Evolutionary conservation across 2,797 vertebrate genomes (phyloP), one percentile per base, ranked within the genome.

Genomic region (Melanotaenia trifasciata): DNA sequence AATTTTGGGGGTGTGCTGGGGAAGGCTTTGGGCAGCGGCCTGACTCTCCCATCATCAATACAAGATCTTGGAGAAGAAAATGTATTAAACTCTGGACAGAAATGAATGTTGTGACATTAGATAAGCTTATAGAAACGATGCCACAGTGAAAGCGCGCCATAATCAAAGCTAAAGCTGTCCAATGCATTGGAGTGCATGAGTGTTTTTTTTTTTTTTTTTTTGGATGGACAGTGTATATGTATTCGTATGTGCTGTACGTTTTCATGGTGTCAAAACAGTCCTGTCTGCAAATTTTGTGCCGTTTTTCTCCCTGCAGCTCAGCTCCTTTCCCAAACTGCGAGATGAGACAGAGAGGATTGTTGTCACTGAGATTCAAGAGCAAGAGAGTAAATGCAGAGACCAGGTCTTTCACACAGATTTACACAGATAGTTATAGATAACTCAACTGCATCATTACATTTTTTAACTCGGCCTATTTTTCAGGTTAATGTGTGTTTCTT

Each of bases 341-440:
- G 95, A 97, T 63, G 96, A 97, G 89, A 96, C 96, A 0, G 97
- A 98, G 91, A 95, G 94, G 81, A 96, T 97, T 50, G 93, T 98
- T 81, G 94, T 95, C 20, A 90, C 94, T 68, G 95, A 96, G 84
- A 97, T 98, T 83, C 94, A 91, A 51, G 95, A 97, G 74, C 92
- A 95, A 87, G 96, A 98, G 90, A 95, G 93, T 72, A 95, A 93
- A 92, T 96, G 97, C 73, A 97, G 96, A 92, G 95, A 97, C 71
- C 97, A 98, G 96, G 97, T 98, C 38, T 80, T 53, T 70, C 32
- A 58, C 26, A 68, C 38, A 64, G 66, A 65, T 60, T 58, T 50
- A 43, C 50, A 62, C 22, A 51, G 61, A 66, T 11, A 40, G 6
- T 43, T 68, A 45, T 14, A 30, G 10, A 24, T 69, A 47, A 58